Base-by-base conservation (phyloP, 1,140 invertebrate species). In the Sinella curviseta region DNA sequence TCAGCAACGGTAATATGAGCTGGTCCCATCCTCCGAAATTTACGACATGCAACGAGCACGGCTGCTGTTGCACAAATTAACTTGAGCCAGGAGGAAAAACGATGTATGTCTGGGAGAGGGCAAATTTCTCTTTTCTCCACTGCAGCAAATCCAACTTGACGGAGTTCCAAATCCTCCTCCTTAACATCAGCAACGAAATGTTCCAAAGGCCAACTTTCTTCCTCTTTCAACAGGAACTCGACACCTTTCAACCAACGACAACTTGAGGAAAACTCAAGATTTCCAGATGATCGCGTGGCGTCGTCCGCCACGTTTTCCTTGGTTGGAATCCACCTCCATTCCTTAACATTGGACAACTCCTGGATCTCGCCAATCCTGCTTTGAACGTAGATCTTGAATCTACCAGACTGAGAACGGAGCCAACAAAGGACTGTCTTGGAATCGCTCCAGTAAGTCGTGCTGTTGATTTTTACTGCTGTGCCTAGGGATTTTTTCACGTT, bases 251-350 rank as follows among this genome's bases (percentile, higher is more conserved):
- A 48, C 39, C 4, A 8, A 8, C 39, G 4, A 8, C 39, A 17
- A 8, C 39, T 8, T 4, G 4, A 48, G 39, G 17, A 17, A 48
- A 48, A 48, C 39, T 48, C 4, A 48, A n/a, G n/a, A n/a, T n/a
- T 48, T 48, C 39, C 39, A 17, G 39, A 17, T 48, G 39, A 48
- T 24, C 76, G 35, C 1, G 74, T 76, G 3, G 28, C 8, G n/a
- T 65, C 76, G 34, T 77, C 76, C 1, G 76, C 76, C 1, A 77
- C 57, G 35, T 77, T 77, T 1, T 60, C 24, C 1, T 30, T n/a
- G 0, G 54, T 60, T 4, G 76, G 76, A 24, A 77, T 35, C 76
- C 76, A 76, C 33, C 39, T 24, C 78, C 77, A 8, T 35, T 35
- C 55, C 4, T 8, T 24, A n/a, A 26, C 14, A 24, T 60, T 60